phyloP scores from a whole-genome alignment of 2,113 vertebrate species.

The Poecile atricapillus region DNA sequence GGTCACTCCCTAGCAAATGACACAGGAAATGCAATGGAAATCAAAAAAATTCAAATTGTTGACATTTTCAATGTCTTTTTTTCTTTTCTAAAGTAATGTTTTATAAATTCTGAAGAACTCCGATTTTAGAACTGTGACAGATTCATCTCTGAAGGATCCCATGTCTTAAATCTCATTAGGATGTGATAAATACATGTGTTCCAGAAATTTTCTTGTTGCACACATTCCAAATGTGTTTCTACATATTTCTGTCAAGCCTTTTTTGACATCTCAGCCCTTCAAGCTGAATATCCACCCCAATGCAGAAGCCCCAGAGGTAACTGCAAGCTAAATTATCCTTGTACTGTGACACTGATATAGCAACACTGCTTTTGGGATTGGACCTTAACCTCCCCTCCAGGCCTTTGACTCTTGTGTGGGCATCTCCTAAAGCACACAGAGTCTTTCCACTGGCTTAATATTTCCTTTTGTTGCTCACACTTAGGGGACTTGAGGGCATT shows the following conservation, averaged over 20 bases:
- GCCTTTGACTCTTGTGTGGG: neutral
- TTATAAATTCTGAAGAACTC: neutral
- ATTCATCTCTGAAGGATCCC: neutral
- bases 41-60: neutral
- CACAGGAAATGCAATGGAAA: neutral
- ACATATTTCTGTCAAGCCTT: neutral
- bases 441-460: neutral
- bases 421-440: neutral
- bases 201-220: neutral
- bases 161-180: neutral
- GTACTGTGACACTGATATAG: neutral
- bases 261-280: neutral
- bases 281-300: neutral
- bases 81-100: neutral
- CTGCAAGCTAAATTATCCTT: neutral
- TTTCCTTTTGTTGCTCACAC: neutral
- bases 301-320: neutral
- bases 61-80: neutral
- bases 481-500: neutral
- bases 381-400: neutral
- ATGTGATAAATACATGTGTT: fast-evolving
- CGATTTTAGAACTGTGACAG: neutral
- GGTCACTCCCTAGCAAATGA: neutral
- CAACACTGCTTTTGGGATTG: neutral
- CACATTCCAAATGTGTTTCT: neutral